These are phyloP conservation scores for Centroberyx gerrardi DNA, from an alignment of 2,797 vertebrate species.

Conservation along the genomic window DNA sequence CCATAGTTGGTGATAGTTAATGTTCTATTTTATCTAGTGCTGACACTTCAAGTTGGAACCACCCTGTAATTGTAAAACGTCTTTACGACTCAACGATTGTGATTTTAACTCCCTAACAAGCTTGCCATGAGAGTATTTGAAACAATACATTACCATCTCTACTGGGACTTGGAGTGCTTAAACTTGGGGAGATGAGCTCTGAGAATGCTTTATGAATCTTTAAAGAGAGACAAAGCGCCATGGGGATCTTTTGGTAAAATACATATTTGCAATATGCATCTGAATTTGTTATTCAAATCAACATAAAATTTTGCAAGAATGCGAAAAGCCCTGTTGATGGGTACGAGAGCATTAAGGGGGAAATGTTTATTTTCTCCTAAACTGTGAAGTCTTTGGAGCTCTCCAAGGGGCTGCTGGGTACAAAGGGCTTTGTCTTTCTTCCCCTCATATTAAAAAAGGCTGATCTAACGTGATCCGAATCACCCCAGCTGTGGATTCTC, in stretches of 20 bases:
- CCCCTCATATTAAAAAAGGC: slow-evolving; percentile 41
- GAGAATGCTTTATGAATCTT: slow-evolving; percentile 74
- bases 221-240: slow-evolving; percentile 67
- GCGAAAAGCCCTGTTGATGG: slow-evolving; percentile 47
- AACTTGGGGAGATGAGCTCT: slow-evolving; percentile 60
- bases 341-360: slow-evolving; percentile 51
- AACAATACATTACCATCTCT: slow-evolving; percentile 71
- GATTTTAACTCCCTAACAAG: slow-evolving; percentile 75
- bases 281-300: slow-evolving; percentile 80
- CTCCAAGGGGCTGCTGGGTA: slow-evolving; percentile 34
- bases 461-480: slow-evolving; percentile 56
- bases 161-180: slow-evolving; percentile 60
- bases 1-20: slow-evolving; percentile 24
- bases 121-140: slow-evolving; percentile 65
- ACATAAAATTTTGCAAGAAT: slow-evolving; percentile 60
- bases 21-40: slow-evolving; percentile 48
- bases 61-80: slow-evolving; percentile 63
- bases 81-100: slow-evolving; percentile 62
- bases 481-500: slow-evolving; percentile 21
- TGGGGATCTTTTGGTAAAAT: slow-evolving; percentile 66
- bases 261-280: slow-evolving; percentile 72
- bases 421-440: slow-evolving; percentile 36
- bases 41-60: slow-evolving; percentile 58
- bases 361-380: slow-evolving; percentile 58
- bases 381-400: slow-evolving; percentile 34